Percentiles rank a stretch among this genome's conserved stretches.
Evolutionary conservation across 2,797 vertebrate genomes (phyloP).

Genomic region (Anas flavirostris): DNA sequence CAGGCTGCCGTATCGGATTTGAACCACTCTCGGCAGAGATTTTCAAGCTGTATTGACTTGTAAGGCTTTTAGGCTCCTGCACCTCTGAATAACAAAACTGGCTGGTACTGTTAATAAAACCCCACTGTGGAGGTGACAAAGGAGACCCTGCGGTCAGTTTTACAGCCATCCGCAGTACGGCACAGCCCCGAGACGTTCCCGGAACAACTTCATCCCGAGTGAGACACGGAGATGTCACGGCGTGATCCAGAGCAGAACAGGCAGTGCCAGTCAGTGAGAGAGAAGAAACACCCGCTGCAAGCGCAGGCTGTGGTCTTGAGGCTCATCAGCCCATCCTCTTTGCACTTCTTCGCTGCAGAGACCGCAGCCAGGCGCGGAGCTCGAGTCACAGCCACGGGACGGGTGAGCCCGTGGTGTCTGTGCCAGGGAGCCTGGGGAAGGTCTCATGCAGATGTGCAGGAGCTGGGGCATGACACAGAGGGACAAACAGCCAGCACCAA

Average conservation of each 20-base stretch:
- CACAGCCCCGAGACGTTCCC: neutral
- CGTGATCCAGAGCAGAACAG: slow-evolving; percentile 6
- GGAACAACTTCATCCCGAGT: rapidly evolving
- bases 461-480: neutral
- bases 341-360: neutral
- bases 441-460: neutral
- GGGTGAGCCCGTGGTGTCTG: rapidly evolving
- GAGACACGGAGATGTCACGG: neutral
- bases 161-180: neutral
- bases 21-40: neutral
- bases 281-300: neutral
- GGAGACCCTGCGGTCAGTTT: rapidly evolving
- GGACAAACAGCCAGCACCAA: neutral
- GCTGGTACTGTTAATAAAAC: neutral
- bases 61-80: neutral
- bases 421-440: neutral
- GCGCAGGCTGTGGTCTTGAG: neutral
- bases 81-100: neutral
- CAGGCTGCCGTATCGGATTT: neutral
- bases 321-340: neutral
- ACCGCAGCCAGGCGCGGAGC: rapidly evolving
- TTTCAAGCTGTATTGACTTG: neutral
- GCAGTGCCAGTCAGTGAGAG: neutral
- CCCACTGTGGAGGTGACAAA: rapidly evolving
- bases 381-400: neutral